Evolutionary conservation across 2,113 vertebrate species (phyloP).

Genomic region (Orcinus orca): DNA sequence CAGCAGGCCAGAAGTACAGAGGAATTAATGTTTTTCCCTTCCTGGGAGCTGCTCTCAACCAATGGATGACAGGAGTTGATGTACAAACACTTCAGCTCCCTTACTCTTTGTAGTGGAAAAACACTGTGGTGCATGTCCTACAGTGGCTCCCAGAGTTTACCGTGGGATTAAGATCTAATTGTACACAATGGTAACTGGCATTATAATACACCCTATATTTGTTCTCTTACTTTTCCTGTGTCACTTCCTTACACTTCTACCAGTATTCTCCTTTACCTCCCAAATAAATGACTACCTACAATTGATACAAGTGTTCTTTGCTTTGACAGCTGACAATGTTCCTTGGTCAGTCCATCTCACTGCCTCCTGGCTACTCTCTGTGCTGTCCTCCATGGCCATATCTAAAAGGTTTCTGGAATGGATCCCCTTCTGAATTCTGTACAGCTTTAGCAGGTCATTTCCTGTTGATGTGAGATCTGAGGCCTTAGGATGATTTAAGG

Average conservation of each 20-base stretch:
- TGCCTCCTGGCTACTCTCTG: background rate
- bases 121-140: background rate
- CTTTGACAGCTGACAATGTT: background rate
- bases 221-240: background rate
- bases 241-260: background rate
- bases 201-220: background rate
- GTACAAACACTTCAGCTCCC: background rate
- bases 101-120: background rate
- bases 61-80: background rate
- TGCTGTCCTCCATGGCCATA: background rate
- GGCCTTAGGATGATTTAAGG: background rate
- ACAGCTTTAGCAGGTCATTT: background rate
- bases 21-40: background rate
- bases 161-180: background rate
- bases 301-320: background rate
- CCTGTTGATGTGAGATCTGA: conserved; percentile 34
- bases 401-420: conserved; percentile 19
- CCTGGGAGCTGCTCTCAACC: background rate
- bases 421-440: conserved; percentile 1
- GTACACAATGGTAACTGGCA: background rate
- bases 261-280: background rate
- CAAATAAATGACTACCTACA: background rate
- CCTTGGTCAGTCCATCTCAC: background rate
- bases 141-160: background rate
- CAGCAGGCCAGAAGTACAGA: background rate